Percentiles rank a stretch among this genome's conserved stretches.
Evolutionary conservation across 1,140 invertebrate species (phyloP).

Genomic region (Megalopta genalis): DNA sequence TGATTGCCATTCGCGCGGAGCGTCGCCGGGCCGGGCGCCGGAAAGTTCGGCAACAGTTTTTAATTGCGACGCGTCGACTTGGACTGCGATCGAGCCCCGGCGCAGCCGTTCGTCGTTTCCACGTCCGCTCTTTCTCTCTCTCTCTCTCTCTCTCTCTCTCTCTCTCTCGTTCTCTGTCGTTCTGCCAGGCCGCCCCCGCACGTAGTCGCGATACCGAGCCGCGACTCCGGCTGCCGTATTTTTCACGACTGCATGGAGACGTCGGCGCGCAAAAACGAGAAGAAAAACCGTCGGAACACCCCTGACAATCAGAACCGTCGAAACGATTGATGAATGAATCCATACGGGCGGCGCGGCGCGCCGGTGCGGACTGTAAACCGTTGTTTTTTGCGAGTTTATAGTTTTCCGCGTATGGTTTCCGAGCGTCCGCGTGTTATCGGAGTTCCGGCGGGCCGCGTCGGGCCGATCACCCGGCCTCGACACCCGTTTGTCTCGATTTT

Average conservation of each 20-base stretch:
- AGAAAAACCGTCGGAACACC: constrained; percentile 44
- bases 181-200: no score
- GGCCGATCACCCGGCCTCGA: neutral
- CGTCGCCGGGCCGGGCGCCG: neutral
- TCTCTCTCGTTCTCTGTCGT: no score
- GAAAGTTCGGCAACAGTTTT: constrained; percentile 60
- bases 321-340: constrained; percentile 63
- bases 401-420: constrained; percentile 16
- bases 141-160: no score
- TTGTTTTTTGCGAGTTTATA: constrained; percentile 45
- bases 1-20: constrained; percentile 9
- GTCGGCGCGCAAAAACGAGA: constrained; percentile 7
- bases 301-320: constrained; percentile 55
- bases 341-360: constrained; percentile 14
- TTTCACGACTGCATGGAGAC: constrained; percentile 44
- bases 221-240: constrained; percentile 49
- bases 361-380: constrained; percentile 10
- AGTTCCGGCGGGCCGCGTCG: no score
- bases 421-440: constrained; percentile 7
- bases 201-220: constrained; percentile 14
- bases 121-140: no score
- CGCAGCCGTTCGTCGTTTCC: constrained; percentile 37
- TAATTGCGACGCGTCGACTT: constrained; percentile 52
- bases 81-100: constrained; percentile 17
- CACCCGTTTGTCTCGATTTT: constrained; percentile 9